These are phyloP conservation scores for Eucidaris tribuloides DNA, from an alignment of 35 echinoderm and acorn worm species.

Conservation along the genomic window DNA sequence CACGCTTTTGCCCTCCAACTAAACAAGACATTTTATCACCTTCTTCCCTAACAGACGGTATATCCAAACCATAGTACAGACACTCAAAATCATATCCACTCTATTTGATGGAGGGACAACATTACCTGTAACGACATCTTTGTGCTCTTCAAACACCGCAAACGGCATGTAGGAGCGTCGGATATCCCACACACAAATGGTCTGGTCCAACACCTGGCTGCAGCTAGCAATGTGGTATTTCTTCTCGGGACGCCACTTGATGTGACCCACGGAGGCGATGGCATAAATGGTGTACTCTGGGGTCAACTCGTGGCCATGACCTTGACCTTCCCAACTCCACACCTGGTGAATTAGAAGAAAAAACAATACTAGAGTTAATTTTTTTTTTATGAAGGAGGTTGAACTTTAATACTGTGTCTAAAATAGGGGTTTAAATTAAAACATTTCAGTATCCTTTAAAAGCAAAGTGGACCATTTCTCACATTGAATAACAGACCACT, in stretches of 20 bases:
- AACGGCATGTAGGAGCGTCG: constrained; percentile 94
- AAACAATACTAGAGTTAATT: neutral
- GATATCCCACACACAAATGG: constrained; percentile 90
- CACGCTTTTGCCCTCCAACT: too few species aligned
- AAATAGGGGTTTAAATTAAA: too few species aligned
- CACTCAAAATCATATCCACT: too few species aligned
- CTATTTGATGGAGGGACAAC: too few species aligned
- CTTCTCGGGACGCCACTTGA: constrained; percentile 95
- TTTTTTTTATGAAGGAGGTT: too few species aligned
- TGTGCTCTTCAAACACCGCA: constrained; percentile 97
- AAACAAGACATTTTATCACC: too few species aligned
- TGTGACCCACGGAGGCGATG: constrained; percentile 81
- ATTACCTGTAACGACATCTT: constrained; percentile 94
- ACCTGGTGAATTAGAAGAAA: constrained; percentile 25
- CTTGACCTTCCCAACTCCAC: constrained; percentile 72
- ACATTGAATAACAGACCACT: too few species aligned
- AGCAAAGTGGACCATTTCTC: too few species aligned
- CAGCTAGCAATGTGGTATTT: constrained; percentile 96
- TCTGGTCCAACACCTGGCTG: constrained; percentile 80
- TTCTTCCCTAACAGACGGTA: too few species aligned
- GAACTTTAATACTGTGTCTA: too few species aligned
- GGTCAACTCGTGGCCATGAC: constrained; percentile 19
- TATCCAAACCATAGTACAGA: too few species aligned
- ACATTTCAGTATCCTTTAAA: too few species aligned
- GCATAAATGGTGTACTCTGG: constrained; percentile 74